Percentiles rank a stretch among this genome's conserved stretches.
Conservation (phyloP, 2,888 invertebrate genomes). For the Odiellus spinosus region DNA sequence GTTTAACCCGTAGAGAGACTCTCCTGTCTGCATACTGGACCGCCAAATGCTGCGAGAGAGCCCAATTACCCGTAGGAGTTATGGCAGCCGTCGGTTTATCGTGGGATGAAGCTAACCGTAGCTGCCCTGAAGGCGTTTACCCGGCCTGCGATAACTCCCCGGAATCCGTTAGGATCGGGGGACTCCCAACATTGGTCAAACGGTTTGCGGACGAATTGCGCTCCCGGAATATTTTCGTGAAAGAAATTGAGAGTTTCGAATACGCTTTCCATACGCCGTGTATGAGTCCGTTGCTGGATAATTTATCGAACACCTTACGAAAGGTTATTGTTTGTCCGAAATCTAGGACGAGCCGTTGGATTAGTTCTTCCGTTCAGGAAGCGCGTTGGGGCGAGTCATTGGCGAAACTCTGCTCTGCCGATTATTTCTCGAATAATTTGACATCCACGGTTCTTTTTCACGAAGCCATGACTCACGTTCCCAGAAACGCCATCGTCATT, state of each 20-base stretch:
- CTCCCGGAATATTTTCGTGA: conserved; percentile 23
- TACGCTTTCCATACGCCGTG: conserved; percentile 6
- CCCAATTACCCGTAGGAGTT: conserved; percentile 40
- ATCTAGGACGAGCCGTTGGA: too few species aligned
- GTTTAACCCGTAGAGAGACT: conserved; percentile 82
- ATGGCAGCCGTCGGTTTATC: conserved; percentile 37
- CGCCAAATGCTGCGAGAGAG: conserved; percentile 60
- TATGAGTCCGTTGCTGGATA: not conserved
- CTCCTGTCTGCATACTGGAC: conserved; percentile 60
- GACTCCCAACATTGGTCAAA: conserved; percentile 23
- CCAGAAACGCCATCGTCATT: too few species aligned
- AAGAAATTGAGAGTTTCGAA: conserved; percentile 19
- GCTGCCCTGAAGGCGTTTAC: conserved; percentile 27
- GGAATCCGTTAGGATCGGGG: conserved; percentile 38
- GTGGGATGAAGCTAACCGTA: conserved; percentile 25
- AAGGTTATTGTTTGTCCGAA: conserved; percentile 47
- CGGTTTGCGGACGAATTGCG: conserved; percentile 24
- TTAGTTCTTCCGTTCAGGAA: too few species aligned
- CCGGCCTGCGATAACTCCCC: conserved; percentile 36
- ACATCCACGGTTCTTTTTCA: too few species aligned
- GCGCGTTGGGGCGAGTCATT: too few species aligned
- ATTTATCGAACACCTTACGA: not conserved
- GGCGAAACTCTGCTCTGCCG: too few species aligned
- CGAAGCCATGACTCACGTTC: too few species aligned
- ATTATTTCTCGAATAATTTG: too few species aligned